Base-by-base conservation (phyloP, 2,797 vertebrate genomes). In the Hoplostethus mediterraneus region DNA sequence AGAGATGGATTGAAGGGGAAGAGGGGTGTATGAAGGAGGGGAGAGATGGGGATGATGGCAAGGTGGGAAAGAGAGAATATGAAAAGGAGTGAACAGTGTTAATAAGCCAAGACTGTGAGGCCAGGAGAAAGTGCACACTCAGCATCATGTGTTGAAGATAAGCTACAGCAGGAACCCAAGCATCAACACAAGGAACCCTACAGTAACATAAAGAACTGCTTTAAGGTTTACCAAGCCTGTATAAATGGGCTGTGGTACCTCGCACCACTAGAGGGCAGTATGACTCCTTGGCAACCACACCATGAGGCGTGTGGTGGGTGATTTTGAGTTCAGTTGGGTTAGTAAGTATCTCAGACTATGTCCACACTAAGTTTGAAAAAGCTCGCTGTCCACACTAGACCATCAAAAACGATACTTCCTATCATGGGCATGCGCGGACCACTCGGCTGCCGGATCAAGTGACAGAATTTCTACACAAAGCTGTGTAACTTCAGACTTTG, bases 201-300 rank as follows among this genome's bases (percentile, higher is more conserved):
- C 38, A 40, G 38, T 21, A 21, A 21, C 21, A 21, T 21, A 21
- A 21, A 21, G 21, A 21, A 21, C 21, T 21, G 21, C 21, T 21
- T 21, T 21, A 21, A 21, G 21, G 21, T 21, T 21, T 21, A 21
- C 21, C 1, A 1, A 21, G 21, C 21, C 21, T 21, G 21, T 21
- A 21, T 21, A 21, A 21, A 21, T 21, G 21, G 21, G 21, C 21
- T 21, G 21, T 21, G 21, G 21, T 21, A 21, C 21, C 21, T 21
- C 21, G 21, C 21, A 69, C 82, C 94, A 92, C 83, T 69, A 86
- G 94, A 68, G 79, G 87, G 87, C 87, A 91, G 86, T 69, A 28
- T 60, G 57, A 2, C 11, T 45, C 72, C 40, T 57, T 58, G 31
- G 12, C 17, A 71, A 68, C 10, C 36, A 13, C 63, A 21, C 21